Evolutionary conservation across 2,888 invertebrate species (phyloP).

Genomic region (Sericinus montela): DNA sequence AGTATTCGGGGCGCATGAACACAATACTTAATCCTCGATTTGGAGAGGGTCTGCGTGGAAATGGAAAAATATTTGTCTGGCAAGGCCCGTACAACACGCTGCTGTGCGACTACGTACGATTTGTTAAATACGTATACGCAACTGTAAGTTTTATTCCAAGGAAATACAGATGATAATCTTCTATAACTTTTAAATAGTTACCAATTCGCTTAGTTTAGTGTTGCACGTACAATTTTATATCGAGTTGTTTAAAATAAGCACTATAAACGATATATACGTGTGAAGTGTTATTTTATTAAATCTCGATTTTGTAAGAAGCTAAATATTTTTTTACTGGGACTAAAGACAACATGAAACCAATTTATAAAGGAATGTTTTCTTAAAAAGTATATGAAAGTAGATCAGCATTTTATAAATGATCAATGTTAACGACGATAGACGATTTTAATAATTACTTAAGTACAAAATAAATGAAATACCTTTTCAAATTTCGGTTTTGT

Average conservation of each 20-base stretch:
- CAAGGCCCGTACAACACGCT: slow-evolving; percentile 11
- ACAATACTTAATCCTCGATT: slow-evolving; percentile 63
- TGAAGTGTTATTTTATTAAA: slow-evolving; percentile 17
- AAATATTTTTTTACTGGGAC: too few species aligned
- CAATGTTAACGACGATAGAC: too few species aligned
- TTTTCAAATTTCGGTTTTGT: too few species aligned
- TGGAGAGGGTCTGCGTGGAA: slow-evolving; percentile 54
- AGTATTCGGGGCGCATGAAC: slow-evolving; percentile 34
- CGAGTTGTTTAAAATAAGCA: slow-evolving; percentile 46
- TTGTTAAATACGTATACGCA: neutral
- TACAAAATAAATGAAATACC: too few species aligned
- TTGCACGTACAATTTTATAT: slow-evolving; percentile 54
- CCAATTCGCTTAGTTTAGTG: slow-evolving; percentile 19
- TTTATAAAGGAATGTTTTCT: too few species aligned
- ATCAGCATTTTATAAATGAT: too few species aligned
- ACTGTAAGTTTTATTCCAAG: neutral
- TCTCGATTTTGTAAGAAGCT: too few species aligned
- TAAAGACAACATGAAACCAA: too few species aligned
- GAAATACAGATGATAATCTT: slow-evolving; percentile 2
- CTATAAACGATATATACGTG: slow-evolving; percentile 30
- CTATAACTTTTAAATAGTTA: neutral
- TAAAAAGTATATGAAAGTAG: too few species aligned
- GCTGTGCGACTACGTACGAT: neutral
- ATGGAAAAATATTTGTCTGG: slow-evolving; percentile 78
- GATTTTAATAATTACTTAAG: too few species aligned